A percentile compares a stretch with the other conserved stretches of the same genome.
Conservation (phyloP, 1,140 invertebrate genomes). For the Medauroidea extradentata region DNA sequence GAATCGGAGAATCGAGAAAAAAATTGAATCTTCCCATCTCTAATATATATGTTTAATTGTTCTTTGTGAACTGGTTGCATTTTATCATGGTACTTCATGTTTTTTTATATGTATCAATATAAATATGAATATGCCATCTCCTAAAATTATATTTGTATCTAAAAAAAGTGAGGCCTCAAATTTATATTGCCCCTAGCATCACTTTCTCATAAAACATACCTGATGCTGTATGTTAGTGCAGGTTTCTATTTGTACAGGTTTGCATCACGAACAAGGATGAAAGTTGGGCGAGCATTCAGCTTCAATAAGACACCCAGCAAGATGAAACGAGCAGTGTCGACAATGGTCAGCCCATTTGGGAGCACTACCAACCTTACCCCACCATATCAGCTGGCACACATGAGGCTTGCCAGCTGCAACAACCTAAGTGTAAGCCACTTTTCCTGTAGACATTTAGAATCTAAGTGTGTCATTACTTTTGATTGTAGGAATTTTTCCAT, state of each 20-base stretch:
- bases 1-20: no score
- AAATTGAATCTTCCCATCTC: no score
- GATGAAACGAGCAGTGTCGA: constrained; percentile 87
- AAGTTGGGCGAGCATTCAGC: constrained; percentile 88
- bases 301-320: constrained; percentile 93
- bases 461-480: no score
- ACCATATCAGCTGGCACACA: constrained; percentile 70
- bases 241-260: constrained; percentile 49
- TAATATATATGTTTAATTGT: no score
- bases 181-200: neutral
- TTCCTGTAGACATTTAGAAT: no score
- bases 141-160: no score
- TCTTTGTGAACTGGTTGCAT: no score
- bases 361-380: constrained; percentile 72
- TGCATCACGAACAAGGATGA: constrained; percentile 74
- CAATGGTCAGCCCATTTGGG: constrained; percentile 89
- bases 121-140: no score
- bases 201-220: neutral
- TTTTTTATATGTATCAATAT: no score
- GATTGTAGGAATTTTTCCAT: no score
- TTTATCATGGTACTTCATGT: no score
- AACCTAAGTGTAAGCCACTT: constrained; percentile 71
- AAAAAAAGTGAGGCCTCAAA: no score
- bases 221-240: neutral
- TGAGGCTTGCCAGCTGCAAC: constrained; percentile 76